Evolutionary conservation across 1,140 invertebrate species (phyloP).

Genomic region (Drosophila persimilis): DNA sequence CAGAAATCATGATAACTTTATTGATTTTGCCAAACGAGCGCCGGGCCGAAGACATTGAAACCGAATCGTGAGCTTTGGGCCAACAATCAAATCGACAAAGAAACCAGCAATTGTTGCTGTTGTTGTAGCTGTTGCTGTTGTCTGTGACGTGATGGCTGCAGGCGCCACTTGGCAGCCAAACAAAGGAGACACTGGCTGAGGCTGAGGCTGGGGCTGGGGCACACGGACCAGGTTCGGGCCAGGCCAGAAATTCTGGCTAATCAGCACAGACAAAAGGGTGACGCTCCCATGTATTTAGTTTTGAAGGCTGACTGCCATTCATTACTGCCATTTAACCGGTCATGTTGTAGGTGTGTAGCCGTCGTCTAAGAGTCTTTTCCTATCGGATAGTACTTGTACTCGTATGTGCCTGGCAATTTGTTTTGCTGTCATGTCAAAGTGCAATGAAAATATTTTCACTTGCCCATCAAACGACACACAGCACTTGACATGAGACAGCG

Average conservation of each 20-base stretch:
- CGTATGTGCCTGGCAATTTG: conserved; percentile 60
- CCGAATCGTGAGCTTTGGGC: conserved; percentile 67
- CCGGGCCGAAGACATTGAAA: conserved; percentile 67
- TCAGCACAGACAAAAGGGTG: conserved; percentile 76
- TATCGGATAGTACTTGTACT: neutral
- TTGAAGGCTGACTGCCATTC: conserved; percentile 75
- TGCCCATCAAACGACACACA: conserved; percentile 46
- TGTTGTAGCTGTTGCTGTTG: conserved; percentile 32
- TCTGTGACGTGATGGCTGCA: conserved; percentile 79
- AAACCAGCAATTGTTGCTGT: conserved; percentile 61
- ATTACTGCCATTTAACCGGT: conserved; percentile 72
- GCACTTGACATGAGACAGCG: conserved; percentile 73
- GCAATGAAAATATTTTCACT: conserved; percentile 82
- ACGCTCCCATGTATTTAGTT: conserved; percentile 68
- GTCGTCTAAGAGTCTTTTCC: neutral
- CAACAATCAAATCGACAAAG: conserved; percentile 65
- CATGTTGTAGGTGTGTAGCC: conserved; percentile 38
- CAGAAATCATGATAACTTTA: conserved; percentile 72
- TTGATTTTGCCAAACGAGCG: conserved; percentile 71
- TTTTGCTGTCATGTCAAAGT: conserved; percentile 79
- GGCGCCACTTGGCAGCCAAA: conserved; percentile 77
- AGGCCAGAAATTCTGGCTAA: conserved; percentile 74
- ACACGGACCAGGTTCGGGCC: conserved; percentile 31
- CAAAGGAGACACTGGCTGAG: conserved; percentile 52
- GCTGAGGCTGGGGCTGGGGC: no score